Conservation (phyloP, 2,113 vertebrate genomes). For the Lampris megalopsis region DNA sequence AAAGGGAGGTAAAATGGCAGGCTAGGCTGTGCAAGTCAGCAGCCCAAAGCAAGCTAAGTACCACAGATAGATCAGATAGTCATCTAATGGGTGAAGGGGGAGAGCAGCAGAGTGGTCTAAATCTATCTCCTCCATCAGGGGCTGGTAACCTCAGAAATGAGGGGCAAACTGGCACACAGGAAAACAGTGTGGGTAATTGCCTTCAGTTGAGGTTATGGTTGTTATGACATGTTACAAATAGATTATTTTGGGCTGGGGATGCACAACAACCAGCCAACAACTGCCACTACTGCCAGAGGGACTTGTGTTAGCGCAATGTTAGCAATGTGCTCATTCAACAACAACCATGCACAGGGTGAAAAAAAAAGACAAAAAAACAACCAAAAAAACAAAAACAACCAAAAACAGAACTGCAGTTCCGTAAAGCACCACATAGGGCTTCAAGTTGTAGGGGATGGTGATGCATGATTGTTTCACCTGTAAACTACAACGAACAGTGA, state of each 20-base stretch:
- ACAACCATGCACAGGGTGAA: constrained; percentile 30
- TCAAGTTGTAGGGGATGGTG: constrained; percentile 8
- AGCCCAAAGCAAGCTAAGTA: background rate
- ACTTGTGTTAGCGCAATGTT: constrained; percentile 1
- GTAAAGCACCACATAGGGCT: constrained; percentile 4
- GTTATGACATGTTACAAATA: constrained; percentile 63
- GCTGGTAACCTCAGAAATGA: constrained; percentile 49
- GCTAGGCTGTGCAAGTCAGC: constrained; percentile 56
- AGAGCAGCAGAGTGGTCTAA: constrained; percentile 69
- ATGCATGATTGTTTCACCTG: background rate
- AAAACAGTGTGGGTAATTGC: constrained; percentile 68
- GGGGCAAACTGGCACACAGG: constrained; percentile 65
- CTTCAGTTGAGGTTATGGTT: constrained; percentile 71
- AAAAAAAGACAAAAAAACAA: too few species aligned
- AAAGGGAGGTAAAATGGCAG: constrained; percentile 9
- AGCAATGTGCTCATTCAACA: background rate
- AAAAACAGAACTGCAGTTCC: background rate
- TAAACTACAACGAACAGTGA: constrained; percentile 19
- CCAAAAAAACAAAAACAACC: too few species aligned
- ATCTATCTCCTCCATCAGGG: constrained; percentile 69
- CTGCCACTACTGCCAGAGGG: constrained; percentile 46
- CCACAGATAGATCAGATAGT: constrained; percentile 54
- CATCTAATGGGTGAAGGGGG: constrained; percentile 58
- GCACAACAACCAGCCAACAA: constrained; percentile 46
- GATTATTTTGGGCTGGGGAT: constrained; percentile 47